Percentiles rank a stretch among this genome's conserved stretches.
Conservation (phyloP, 2,113 vertebrate species). For the Dinomys branickii region DNA sequence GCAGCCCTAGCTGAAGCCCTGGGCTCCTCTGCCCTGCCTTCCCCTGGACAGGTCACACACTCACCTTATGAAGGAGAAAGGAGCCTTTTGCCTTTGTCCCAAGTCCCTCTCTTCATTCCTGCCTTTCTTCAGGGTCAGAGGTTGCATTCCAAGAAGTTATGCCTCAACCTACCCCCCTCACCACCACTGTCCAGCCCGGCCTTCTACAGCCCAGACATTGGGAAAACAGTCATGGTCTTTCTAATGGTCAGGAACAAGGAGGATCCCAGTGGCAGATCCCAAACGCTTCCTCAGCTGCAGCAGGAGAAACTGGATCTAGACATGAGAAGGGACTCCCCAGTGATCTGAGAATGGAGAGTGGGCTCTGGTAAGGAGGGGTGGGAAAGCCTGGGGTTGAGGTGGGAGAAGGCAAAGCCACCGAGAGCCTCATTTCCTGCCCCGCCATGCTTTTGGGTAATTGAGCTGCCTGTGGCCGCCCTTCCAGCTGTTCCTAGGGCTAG, state of each 20-base stretch:
- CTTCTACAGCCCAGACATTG: not conserved
- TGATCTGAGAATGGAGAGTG: not conserved
- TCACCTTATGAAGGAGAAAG: conserved; percentile 26
- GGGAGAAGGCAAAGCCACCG: not conserved
- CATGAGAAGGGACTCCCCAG: conserved; percentile 43
- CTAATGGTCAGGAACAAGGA: conserved; percentile 3
- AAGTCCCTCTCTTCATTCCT: conserved; percentile 54
- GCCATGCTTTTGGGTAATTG: conserved; percentile 52
- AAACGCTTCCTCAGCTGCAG: not conserved
- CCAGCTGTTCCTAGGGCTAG: conserved; percentile 40
- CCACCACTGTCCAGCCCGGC: not conserved
- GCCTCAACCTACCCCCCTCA: not conserved
- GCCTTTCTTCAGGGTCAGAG: not conserved
- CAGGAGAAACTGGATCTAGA: conserved; percentile 56
- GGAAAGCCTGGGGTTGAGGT: not conserved
- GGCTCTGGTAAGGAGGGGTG: not conserved
- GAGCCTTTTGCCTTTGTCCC: conserved; percentile 2
- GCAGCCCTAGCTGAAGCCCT: conserved; percentile 59
- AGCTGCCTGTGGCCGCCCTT: conserved; percentile 49
- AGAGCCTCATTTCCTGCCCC: conserved; percentile 35
- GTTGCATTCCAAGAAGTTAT: not conserved
- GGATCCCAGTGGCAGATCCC: not conserved
- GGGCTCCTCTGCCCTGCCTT: not conserved
- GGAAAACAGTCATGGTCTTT: conserved; percentile 40
- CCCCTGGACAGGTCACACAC: conserved; percentile 35